Base-by-base conservation (phyloP, 2,888 invertebrate genomes). In the Leucania comma region DNA sequence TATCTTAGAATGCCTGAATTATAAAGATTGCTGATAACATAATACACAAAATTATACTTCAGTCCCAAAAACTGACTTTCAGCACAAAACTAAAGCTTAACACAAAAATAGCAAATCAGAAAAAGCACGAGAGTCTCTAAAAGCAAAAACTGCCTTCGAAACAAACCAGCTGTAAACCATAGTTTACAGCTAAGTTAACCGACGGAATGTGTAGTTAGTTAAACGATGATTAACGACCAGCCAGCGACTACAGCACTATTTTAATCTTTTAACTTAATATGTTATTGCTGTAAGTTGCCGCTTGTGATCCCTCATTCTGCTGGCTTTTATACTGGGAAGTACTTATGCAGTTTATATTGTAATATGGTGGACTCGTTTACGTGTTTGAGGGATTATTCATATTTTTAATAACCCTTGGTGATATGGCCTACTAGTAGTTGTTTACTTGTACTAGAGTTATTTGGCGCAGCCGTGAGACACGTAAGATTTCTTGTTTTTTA, bases 261-360 rank as follows among this genome's bases (percentile, higher is more conserved):
- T 82, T 79, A 81, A 79, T 78, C 73, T 78, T 82, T 82, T 81
- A 81, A 75, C 72, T 79, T 75, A 79, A 67, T 79, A 61, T 65
- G 74, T 75, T 77, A 80, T 80, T 65, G 64, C 57, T 62, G 69
- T 57, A 56, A 69, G 61, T 64, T 68, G 53, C 38, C 26, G 29
- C 48, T 51, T 9, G 46, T 48, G 68, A 76, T 54, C 24, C 51
- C 8, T 65, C 32, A 46, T 46, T n/a, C 24, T 53, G 29, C 20
- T 54, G 10, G 56, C 46, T 57, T 78, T 64, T 65, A 61, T 32
- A 38, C 22, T 22, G 26, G 3, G 12, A 35, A 60, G 10, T 35
- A 17, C 17, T 54, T 48, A n/a, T n/a, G n/a, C n/a, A n/a, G 32
- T 60, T 58, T 53, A 22, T n/a, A 5, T 22, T 14, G 6, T 57